Evolutionary conservation across 2,113 vertebrate genomes (phyloP).

Genomic region (Numenius arquata): DNA sequence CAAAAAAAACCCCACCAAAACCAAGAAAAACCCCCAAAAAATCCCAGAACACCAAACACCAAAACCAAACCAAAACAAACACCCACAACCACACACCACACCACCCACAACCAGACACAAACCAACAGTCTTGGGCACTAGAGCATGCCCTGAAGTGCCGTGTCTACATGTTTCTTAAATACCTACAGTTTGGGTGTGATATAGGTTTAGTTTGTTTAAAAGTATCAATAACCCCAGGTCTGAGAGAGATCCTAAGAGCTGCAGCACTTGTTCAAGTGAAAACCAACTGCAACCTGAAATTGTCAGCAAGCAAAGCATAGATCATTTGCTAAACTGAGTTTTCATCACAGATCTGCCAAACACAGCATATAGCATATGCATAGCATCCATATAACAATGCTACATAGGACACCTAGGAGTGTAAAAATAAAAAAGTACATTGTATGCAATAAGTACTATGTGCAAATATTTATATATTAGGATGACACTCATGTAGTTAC

Average conservation of each 20-base stretch:
- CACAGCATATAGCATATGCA: too few species aligned
- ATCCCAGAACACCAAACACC: too few species aligned
- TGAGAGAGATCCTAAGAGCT: neutral
- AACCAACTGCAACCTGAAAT: neutral
- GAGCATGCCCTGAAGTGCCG: too few species aligned
- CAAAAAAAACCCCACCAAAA: too few species aligned
- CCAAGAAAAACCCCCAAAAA: too few species aligned
- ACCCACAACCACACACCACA: too few species aligned
- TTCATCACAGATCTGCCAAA: neutral
- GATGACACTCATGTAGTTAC: neutral
- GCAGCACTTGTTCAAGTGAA: neutral
- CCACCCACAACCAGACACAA: too few species aligned
- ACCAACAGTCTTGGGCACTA: too few species aligned
- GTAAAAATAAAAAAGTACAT: neutral
- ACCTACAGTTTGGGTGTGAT: neutral
- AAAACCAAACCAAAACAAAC: too few species aligned
- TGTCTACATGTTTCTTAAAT: too few species aligned
- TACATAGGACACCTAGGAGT: neutral
- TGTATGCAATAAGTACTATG: neutral
- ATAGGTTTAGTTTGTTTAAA: neutral
- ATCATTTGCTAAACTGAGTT: neutral
- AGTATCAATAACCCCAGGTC: accelerated
- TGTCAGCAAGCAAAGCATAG: neutral
- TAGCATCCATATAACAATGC: neutral
- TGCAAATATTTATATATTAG: neutral